Conservation (phyloP, 2,113 vertebrate genomes). For the Rattus rattus region DNA sequence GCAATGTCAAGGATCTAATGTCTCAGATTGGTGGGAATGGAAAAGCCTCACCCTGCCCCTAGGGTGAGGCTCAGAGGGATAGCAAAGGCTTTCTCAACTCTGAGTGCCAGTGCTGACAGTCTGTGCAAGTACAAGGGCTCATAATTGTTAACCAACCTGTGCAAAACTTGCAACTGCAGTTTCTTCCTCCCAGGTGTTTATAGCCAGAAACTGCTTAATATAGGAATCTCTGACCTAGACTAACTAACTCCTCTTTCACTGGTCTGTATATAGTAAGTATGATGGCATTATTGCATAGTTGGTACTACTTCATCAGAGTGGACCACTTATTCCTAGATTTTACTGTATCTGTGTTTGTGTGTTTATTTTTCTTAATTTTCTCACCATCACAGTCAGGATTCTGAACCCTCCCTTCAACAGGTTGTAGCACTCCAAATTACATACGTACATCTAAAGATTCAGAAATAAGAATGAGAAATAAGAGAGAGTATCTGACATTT, state of each 20-base stretch:
- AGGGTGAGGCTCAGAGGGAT: neutral
- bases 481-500: too few species aligned
- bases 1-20: neutral
- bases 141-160: neutral
- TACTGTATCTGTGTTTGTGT: neutral
- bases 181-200: accelerated
- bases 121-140: neutral
- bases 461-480: neutral
- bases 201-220: neutral
- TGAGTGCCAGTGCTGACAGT: too few species aligned
- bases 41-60: neutral
- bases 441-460: neutral
- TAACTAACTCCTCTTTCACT: neutral
- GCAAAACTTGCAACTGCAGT: neutral
- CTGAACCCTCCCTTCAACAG: neutral
- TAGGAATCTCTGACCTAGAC: neutral
- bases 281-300: neutral
- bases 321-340: neutral
- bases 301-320: neutral
- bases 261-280: neutral
- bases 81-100: neutral
- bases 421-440: too few species aligned
- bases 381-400: neutral
- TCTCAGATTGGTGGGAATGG: neutral
- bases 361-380: neutral